Conservation (phyloP, 2,113 vertebrate species). For the Romanogobio albipinnatus region DNA sequence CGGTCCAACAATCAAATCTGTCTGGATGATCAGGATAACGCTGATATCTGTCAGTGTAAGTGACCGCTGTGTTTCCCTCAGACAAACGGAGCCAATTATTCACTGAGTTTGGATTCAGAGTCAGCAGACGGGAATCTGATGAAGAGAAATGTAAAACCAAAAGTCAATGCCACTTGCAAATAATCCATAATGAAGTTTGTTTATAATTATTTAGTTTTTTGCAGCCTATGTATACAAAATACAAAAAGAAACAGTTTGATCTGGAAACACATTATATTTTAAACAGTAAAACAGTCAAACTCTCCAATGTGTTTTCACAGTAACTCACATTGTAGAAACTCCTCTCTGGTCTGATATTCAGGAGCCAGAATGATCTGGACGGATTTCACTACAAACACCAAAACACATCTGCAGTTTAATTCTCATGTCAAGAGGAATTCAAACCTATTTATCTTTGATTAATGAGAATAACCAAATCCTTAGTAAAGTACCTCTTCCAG, state of each 20-base stretch:
- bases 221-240: too few species aligned
- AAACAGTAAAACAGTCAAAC: too few species aligned
- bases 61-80: background rate
- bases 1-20: background rate
- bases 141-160: too few species aligned
- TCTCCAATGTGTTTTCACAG: too few species aligned
- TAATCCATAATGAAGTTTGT: too few species aligned
- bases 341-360: background rate
- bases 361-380: background rate
- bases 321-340: background rate
- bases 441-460: background rate
- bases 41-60: rapidly evolving
- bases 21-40: background rate
- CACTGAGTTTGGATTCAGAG: background rate
- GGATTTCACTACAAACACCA: background rate
- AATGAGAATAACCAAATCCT: too few species aligned
- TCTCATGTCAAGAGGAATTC: background rate
- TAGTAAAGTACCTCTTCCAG: too few species aligned
- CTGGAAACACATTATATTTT: too few species aligned
- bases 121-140: background rate
- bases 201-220: too few species aligned
- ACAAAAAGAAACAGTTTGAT: too few species aligned
- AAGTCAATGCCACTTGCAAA: too few species aligned
- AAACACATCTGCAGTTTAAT: background rate
- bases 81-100: background rate